Base-by-base conservation (phyloP, 2,797 vertebrate species). In the Salmo trutta region DNA sequence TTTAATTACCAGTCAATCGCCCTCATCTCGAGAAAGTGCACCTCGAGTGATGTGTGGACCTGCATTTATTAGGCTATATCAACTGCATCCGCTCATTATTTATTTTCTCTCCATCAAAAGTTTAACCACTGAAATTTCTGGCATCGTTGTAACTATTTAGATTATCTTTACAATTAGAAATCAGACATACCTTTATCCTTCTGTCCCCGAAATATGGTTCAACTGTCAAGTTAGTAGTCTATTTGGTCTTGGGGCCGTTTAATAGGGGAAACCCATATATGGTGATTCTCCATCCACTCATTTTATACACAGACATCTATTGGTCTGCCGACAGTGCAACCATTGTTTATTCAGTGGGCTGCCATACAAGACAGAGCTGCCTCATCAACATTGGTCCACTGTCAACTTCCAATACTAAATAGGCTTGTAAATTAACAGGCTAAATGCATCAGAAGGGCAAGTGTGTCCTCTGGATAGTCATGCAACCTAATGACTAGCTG, bases 1-100 rank as follows among this genome's bases (percentile, higher is more conserved):
- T 24, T 75, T 74, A 75, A 75, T 75, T 64, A n/a, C 54, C 52
- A 73, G 72, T 64, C 73, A 74, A 74, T 65, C 73, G 53, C 31
- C 72, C 54, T 74, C 31, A 59, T 59, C 54, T 74, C 15, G 47
- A 36, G 21, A 64, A 65, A 65, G 73, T 7, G 54, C 72, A 59
- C 27, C 29, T 59, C 31, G 29, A 62, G 53, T 33, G 53, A 29
- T 16, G 24, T 51, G 47, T 27, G n/a, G 70, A 59, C 17, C 27
- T 73, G 5, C 52, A 56, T 56, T 29, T n/a, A 33, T 73, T 54
- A 73, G 19, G n/a, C 64, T 24, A n/a, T 64, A n/a, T 31, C 4
- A 21, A 74, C 14, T 15, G 66, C 31, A 67, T 67, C 66, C 7
- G 19, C 4, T 15, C 10, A 21, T 36, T 41, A 16, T 29, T 27